A percentile compares a stretch with the other conserved stretches of the same genome.
phyloP scores from a whole-genome alignment of 2,888 invertebrate species.

The Caenorhabditis auriculariae region DNA sequence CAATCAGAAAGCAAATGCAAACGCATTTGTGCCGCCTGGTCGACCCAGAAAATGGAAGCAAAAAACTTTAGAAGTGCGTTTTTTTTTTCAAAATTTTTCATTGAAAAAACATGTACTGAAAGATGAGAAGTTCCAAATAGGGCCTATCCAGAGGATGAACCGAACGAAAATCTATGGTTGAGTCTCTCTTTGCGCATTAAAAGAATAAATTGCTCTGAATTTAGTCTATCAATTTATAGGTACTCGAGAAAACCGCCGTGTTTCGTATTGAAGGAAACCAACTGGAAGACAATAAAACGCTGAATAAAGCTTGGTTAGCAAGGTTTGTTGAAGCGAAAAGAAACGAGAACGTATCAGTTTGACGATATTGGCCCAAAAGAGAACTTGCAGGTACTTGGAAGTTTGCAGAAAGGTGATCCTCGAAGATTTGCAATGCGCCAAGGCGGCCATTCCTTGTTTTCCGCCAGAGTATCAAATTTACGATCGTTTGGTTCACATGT shows the following conservation, averaged over 20 bases:
- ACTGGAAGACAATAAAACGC: slow-evolving; percentile 82
- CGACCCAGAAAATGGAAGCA: slow-evolving; percentile 75
- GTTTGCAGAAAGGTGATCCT: slow-evolving; percentile 56
- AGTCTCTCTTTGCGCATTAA: no score
- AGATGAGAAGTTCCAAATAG: background rate
- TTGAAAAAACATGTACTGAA: background rate
- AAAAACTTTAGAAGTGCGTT: slow-evolving; percentile 32
- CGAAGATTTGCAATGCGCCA: slow-evolving; percentile 57
- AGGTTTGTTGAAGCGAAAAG: slow-evolving; percentile 29
- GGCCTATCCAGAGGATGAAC: background rate
- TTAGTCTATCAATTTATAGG: slow-evolving; percentile 85
- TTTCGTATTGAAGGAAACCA: slow-evolving; percentile 85
- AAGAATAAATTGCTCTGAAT: slow-evolving; percentile 66
- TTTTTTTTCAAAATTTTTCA: background rate
- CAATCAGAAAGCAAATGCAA: slow-evolving; percentile 74
- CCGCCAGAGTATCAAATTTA: slow-evolving; percentile 92
- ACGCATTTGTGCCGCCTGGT: slow-evolving; percentile 86
- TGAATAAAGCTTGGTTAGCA: slow-evolving; percentile 90
- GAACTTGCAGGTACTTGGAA: slow-evolving; percentile 77
- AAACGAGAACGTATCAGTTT: background rate
- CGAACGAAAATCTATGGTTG: no score
- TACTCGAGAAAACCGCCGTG: slow-evolving; percentile 68
- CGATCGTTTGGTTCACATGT: slow-evolving; percentile 86
- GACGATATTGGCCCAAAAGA: no score
- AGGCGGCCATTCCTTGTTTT: slow-evolving; percentile 79